Evolutionary conservation across 2,888 invertebrate species (phyloP).

Genomic region (Nymphalis polychloros): DNA sequence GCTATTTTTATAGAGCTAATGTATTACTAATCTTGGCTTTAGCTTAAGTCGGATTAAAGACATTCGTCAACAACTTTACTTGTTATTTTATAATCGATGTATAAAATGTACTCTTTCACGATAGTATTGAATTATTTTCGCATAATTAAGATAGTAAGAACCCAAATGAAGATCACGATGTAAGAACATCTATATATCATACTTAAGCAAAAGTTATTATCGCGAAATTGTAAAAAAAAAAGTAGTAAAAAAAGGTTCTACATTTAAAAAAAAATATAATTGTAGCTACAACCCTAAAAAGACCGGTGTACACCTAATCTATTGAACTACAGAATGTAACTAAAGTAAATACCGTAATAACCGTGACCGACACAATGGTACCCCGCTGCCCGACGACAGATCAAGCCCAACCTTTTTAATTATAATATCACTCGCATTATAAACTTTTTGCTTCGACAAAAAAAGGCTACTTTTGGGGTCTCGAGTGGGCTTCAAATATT

Average conservation of each 20-base stretch:
- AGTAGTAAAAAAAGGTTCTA: neutral
- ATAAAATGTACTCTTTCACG: too few species aligned
- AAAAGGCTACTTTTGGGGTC: constrained; percentile 40
- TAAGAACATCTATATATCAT: neutral
- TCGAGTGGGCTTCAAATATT: constrained; percentile 52
- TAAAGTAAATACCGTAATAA: constrained; percentile 79
- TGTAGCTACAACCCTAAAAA: constrained; percentile 17
- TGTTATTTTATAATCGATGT: too few species aligned
- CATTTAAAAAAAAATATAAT: constrained; percentile 4
- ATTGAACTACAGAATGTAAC: constrained; percentile 66
- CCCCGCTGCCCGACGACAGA: constrained; percentile 70
- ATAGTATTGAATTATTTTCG: too few species aligned
- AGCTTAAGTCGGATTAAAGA: too few species aligned
- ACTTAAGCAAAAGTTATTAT: neutral
- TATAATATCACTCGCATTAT: constrained; percentile 81
- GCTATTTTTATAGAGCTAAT: too few species aligned
- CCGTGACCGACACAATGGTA: constrained; percentile 70
- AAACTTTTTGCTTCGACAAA: constrained; percentile 59
- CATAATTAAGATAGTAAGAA: too few species aligned
- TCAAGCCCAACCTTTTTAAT: constrained; percentile 72
- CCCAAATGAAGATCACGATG: too few species aligned
- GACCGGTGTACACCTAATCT: constrained; percentile 29
- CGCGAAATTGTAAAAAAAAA: neutral
- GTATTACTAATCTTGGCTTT: too few species aligned
- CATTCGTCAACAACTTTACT: too few species aligned